Evolutionary conservation across 1,140 invertebrate species (phyloP).

Genomic region (Steinernema khuongi): DNA sequence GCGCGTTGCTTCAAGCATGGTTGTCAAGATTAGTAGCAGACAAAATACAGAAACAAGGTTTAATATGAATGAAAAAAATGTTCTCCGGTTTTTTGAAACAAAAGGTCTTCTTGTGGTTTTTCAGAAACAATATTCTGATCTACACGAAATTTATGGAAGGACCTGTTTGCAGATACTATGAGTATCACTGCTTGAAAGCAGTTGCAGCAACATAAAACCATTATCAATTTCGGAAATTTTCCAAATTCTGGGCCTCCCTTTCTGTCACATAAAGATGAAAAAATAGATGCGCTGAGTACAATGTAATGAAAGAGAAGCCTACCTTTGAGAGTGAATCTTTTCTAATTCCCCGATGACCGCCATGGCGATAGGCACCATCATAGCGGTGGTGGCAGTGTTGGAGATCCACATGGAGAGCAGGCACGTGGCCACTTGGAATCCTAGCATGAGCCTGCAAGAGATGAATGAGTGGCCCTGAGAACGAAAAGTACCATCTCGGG

Average conservation of each 20-base stretch:
- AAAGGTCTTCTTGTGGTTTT: too few species aligned
- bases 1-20: not conserved
- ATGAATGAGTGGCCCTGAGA: not conserved
- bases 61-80: too few species aligned
- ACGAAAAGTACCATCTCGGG: conserved; percentile 59
- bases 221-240: too few species aligned
- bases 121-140: too few species aligned
- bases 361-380: conserved; percentile 49
- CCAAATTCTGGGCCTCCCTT: too few species aligned
- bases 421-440: conserved; percentile 58
- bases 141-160: too few species aligned
- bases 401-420: not conserved
- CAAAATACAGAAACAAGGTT: too few species aligned
- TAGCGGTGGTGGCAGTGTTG: not conserved
- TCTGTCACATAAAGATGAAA: not conserved
- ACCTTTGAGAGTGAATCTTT: conserved; percentile 38
- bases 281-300: not conserved
- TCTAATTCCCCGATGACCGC: conserved; percentile 47
- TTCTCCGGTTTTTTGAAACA: too few species aligned
- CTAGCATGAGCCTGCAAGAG: conserved; percentile 56
- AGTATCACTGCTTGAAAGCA: too few species aligned
- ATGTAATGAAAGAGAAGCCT: conserved; percentile 16
- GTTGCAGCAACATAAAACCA: too few species aligned
- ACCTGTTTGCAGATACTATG: too few species aligned
- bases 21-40: not conserved